A percentile compares a stretch with the other conserved stretches of the same genome.
These are phyloP conservation scores for Blera fallax DNA, from an alignment of 2,888 invertebrate species.

Conservation along the genomic window DNA sequence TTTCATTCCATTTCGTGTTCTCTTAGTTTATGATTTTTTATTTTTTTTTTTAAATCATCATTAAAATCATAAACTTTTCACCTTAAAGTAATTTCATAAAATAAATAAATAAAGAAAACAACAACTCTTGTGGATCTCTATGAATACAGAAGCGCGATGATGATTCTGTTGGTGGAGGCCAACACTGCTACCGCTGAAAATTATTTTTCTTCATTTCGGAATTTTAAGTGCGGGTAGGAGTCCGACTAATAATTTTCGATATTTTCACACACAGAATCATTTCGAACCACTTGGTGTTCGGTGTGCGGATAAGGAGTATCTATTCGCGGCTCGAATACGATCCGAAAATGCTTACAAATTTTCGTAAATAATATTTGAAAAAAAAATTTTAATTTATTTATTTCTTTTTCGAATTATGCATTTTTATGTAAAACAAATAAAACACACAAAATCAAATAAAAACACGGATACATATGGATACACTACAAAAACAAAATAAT, in stretches of 20 bases:
- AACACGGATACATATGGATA: constrained; percentile 37
- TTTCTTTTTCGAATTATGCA: not conserved
- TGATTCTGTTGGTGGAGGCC: constrained; percentile 45
- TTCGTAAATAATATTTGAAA: constrained; percentile 55
- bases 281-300: constrained; percentile 66
- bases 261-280: constrained; percentile 63
- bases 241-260: constrained; percentile 65
- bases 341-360: constrained; percentile 57
- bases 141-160: constrained; percentile 32
- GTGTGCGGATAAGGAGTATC: constrained; percentile 61
- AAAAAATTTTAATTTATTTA: no score
- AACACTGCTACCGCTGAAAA: constrained; percentile 27
- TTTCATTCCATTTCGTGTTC: constrained; percentile 50
- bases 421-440: constrained; percentile 8
- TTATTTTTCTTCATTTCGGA: constrained; percentile 62
- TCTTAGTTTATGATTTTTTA: constrained; percentile 37
- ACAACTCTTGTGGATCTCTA: constrained; percentile 33
- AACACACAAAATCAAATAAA: constrained; percentile 10
- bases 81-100: constrained; percentile 69
- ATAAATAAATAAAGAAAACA: constrained; percentile 27
- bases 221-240: constrained; percentile 70
- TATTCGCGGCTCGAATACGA: constrained; percentile 61
- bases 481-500: constrained; percentile 19
- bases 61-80: constrained; percentile 60
- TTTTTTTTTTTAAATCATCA: constrained; percentile 29